Percentiles rank a stretch among this genome's conserved stretches.
Evolutionary conservation across 53 echinoderm and acorn worm species (phyloP).

Genomic region (Astropecten irregularis): DNA sequence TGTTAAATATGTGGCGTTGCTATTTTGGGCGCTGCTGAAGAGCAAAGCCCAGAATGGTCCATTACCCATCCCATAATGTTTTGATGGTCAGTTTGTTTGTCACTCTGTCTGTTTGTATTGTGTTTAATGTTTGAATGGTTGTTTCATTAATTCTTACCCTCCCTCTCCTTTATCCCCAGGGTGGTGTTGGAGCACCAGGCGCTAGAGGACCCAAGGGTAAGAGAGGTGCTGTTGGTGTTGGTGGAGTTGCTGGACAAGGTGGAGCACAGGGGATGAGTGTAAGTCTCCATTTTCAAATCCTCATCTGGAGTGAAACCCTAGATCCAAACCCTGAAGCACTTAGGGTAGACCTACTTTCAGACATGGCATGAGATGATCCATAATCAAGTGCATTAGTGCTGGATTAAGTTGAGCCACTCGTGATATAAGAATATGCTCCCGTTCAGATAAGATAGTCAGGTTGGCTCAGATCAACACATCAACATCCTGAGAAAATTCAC

Average conservation of each 20-base stretch:
- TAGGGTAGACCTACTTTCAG: no score
- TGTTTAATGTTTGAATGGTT: no score
- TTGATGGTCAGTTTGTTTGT: no score
- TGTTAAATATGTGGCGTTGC: no score
- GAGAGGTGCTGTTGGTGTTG: slow-evolving; percentile 13
- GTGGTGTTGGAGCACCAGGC: slow-evolving; percentile 6
- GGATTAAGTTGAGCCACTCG: neutral
- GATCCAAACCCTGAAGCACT: no score
- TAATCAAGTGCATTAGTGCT: neutral
- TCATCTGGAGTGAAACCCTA: no score
- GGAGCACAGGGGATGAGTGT: slow-evolving; percentile 21
- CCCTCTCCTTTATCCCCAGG: neutral
- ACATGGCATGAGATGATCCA: neutral
- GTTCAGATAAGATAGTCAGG: neutral
- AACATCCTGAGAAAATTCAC: no score
- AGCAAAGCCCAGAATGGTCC: no score
- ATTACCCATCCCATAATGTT: no score
- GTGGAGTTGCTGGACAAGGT: slow-evolving; percentile 6
- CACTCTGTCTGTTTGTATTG: no score
- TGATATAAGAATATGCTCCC: neutral
- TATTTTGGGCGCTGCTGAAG: no score
- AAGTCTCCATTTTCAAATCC: neutral
- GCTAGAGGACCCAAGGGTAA: slow-evolving; percentile 29
- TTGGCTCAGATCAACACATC: neutral
- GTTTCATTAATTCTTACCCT: no score